Evolutionary conservation across 2,888 invertebrate species (phyloP), one percentile per base, ranked within the genome.

Genomic region (Abrostola tripartita): DNA sequence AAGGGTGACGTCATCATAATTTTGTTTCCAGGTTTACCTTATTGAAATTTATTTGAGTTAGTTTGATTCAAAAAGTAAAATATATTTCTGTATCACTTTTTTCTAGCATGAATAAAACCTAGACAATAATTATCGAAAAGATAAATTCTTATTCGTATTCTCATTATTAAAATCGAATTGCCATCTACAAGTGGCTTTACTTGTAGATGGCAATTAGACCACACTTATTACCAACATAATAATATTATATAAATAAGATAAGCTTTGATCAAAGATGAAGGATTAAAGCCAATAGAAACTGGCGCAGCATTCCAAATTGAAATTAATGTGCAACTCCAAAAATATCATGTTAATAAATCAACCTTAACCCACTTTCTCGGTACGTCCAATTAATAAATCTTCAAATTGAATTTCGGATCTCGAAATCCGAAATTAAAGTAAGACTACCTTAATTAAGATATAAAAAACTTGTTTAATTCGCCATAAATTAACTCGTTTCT

Each of bases 401-500:
- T 40, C 56, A 65, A 77, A 78, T 71, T 68, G 59, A 57, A 74
- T 74, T 66, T 38, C 40, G 38, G 67, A 68, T 42, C 24, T 57
- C 52, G 51, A 67, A 65, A 58, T 61, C 36, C 42, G 50, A 75
- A 70, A 68, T 65, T 65, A 44, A 61, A 63, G 52, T 40, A 65
- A 53, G 66, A 78, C 79, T 79, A 83, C 79, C 81, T 84, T 88
- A 88, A 88, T 90, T 88, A 88, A 85, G 85, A 79, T 71, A 84
- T 81, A 84, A 85, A 89, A 84, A 85, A 68, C 84, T 85, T 79
- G 84, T 88, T 87, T 87, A 88, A 85, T 88, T 88, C 82, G 78
- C 85, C 80, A 89, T 90, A 90, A 91, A 90, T 92, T 90, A 91
- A 91, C 90, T 88, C 86, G 85, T 88, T 90, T 88, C 88, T 91